phyloP scores from a whole-genome alignment of 1,140 invertebrate genomes.

The Drosophila albomicans region DNA sequence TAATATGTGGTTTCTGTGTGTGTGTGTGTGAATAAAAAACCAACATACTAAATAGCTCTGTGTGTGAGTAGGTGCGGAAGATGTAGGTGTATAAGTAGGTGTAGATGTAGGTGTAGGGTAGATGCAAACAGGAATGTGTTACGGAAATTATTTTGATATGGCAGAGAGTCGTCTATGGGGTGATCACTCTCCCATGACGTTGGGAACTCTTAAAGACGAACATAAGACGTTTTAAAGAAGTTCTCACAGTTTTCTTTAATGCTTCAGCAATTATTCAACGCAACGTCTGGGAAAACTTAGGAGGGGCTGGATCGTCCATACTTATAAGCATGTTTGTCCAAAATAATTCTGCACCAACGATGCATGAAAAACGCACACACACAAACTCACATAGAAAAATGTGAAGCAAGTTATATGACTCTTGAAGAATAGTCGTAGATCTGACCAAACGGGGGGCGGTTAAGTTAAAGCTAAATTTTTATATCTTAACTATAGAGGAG shows the following conservation, averaged over 20 bases:
- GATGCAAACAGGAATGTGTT: constrained; percentile 25
- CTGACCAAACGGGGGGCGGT: constrained; percentile 1
- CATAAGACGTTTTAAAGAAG: constrained; percentile 50
- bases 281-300: constrained; percentile 41
- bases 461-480: constrained; percentile 15
- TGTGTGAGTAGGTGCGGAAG: no score
- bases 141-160: constrained; percentile 31
- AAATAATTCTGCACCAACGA: constrained; percentile 47
- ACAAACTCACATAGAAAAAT: constrained; percentile 21
- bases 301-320: constrained; percentile 33
- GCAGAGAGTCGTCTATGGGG: constrained; percentile 33
- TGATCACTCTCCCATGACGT: constrained; percentile 70
- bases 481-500: constrained; percentile 27
- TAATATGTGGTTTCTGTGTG: background rate
- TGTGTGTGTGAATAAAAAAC: background rate
- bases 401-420: constrained; percentile 15
- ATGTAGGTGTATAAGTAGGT: background rate
- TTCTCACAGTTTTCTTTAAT: constrained; percentile 65
- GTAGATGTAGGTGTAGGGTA: constrained; percentile 20
- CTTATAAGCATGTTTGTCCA: constrained; percentile 43
- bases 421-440: constrained; percentile 17
- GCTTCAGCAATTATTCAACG: constrained; percentile 62
- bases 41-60: background rate
- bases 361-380: constrained; percentile 45
- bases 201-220: constrained; percentile 54